Evolutionary conservation across 2,797 vertebrate species (phyloP), one percentile per base, ranked within the genome.

Genomic region (Anguilla pacifica): DNA sequence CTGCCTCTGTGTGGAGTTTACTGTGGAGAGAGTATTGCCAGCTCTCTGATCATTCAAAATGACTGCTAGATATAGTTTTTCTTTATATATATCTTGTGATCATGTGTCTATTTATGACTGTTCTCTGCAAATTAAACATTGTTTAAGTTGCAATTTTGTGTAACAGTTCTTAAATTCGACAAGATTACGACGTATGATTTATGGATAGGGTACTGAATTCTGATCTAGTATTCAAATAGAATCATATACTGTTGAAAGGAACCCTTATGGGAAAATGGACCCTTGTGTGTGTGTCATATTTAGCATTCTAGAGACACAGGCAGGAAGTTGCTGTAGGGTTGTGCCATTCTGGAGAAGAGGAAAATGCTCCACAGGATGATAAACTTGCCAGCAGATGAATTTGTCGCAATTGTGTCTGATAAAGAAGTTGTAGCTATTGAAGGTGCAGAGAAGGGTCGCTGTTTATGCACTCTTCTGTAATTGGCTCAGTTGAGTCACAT

Each of bases 301-400:
- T 81, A 6, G 1, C 11, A 31, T 77, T 77, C 13, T 43, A 79
- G 74, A 15, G 74, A 43, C 74, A 79, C 6, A 43, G 35, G 39
- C 74, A 79, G 74, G 17, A 46, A 79, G 39, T 39, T 46, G 17
- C 74, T 43, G 11, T 22, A 35, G 74, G 35, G 74, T 79, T 79
- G 15, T 79, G 35, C 74, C 74, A 43, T 19, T 17, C 74, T 79
- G 74, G 74, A 79, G 67, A 31, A 28, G 35, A 43, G 15, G 35
- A 46, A 79, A 43, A 79, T 43, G 39, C 35, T 46, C 74, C 39
- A 79, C 74, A 79, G 74, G 74, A 79, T 46, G 74, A 22, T 79
- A 39, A 79, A 46, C 74, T 22, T 79, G 74, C 74, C 74, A 79
- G 74, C 35, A 79, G 74, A 79, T 46, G 74, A 79, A 79, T 46